phyloP scores from a whole-genome alignment of 2,113 vertebrate species.

The Elaphurus davidianus region DNA sequence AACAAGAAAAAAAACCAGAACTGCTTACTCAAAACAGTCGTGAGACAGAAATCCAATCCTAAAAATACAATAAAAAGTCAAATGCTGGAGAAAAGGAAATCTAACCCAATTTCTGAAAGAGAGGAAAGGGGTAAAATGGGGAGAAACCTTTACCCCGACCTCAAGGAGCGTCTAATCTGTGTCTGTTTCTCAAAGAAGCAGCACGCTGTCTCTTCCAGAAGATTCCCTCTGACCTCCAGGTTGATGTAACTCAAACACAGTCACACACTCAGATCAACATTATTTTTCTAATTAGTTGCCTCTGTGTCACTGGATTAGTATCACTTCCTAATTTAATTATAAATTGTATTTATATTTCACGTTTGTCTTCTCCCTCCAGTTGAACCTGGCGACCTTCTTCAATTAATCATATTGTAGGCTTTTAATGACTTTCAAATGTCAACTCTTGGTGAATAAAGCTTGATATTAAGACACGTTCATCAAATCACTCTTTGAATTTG shows the following conservation, averaged over 20 bases:
- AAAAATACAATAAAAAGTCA: no score
- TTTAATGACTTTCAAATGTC: background rate
- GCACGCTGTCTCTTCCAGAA: fast-evolving
- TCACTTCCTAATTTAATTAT: background rate
- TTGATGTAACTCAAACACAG: background rate
- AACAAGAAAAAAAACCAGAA: background rate
- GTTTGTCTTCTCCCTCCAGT: background rate
- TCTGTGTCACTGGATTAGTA: background rate
- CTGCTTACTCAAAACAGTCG: fast-evolving
- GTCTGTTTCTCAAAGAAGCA: fast-evolving
- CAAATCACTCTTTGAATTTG: no score
- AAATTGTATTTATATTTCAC: background rate
- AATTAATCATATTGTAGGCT: background rate
- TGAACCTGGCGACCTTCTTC: no score
- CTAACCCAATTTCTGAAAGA: no score
- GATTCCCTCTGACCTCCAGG: background rate
- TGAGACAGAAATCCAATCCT: background rate
- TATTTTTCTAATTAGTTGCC: background rate
- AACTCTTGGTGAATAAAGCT: background rate
- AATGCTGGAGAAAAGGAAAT: background rate
- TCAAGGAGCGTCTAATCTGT: fast-evolving
- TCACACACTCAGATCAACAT: no score
- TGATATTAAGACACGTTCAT: fast-evolving
- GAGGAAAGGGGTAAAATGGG: background rate
- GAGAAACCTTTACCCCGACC: fast-evolving